Evolutionary conservation across 2,888 invertebrate genomes (phyloP).

Genomic region (Mesorhabditis sp.): DNA sequence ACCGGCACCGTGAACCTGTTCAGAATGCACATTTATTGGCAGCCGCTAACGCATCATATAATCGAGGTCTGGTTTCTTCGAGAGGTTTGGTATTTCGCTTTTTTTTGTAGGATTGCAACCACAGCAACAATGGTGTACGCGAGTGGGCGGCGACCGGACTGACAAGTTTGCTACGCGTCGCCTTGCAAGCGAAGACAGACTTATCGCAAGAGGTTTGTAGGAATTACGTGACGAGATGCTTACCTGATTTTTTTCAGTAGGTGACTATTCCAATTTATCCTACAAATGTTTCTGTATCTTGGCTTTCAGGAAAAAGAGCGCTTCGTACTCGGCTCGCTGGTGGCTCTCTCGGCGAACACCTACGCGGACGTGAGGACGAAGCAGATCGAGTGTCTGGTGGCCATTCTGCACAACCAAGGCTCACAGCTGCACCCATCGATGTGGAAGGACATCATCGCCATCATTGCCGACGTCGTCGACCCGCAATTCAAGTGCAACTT

Average conservation of each 20-base stretch:
- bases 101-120: slow-evolving; percentile 42
- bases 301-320: slow-evolving; percentile 73
- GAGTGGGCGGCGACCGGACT: slow-evolving; percentile 97
- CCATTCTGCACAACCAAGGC: slow-evolving; percentile 79
- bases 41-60: slow-evolving; percentile 89
- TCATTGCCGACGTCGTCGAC: slow-evolving; percentile 79
- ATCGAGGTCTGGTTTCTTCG: slow-evolving; percentile 63
- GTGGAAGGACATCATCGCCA: slow-evolving; percentile 88
- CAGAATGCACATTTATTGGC: slow-evolving; percentile 88
- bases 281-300: slow-evolving; percentile 9
- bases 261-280: slow-evolving; percentile 14
- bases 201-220: slow-evolving; percentile 24
- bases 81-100: too few relatives aligned
- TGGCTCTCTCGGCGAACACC: slow-evolving; percentile 82
- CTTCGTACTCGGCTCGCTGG: slow-evolving; percentile 79
- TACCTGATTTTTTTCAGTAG: not conserved
- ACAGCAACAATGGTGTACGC: slow-evolving; percentile 67
- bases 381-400: slow-evolving; percentile 87
- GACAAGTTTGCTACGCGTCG: slow-evolving; percentile 85
- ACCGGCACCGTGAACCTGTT: slow-evolving; percentile 89
- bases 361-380: slow-evolving; percentile 89
- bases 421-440: slow-evolving; percentile 70
- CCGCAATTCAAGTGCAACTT: not conserved
- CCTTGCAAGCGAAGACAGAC: slow-evolving; percentile 64
- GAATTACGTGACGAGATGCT: not conserved